phyloP scores from a whole-genome alignment of 2,888 invertebrate species.

The Erebia aethiops region DNA sequence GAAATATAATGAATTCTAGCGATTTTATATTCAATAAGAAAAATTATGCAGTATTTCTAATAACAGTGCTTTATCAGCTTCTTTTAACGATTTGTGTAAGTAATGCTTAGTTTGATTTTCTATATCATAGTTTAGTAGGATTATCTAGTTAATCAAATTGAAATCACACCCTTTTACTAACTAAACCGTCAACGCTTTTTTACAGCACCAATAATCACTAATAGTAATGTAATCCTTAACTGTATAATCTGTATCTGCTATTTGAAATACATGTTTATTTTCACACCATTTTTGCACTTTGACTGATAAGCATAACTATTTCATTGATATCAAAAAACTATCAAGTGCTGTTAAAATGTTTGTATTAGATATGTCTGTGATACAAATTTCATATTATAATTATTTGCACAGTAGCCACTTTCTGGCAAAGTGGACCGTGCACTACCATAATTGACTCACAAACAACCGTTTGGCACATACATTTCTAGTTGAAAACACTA shows the following conservation, averaged over 20 bases:
- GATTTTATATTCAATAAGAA: background rate
- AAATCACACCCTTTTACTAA: constrained; percentile 4
- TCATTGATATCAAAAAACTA: background rate
- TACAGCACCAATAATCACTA: background rate
- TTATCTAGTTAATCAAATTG: constrained; percentile 1
- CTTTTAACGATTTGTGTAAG: constrained; percentile 41
- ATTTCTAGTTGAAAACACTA: no score
- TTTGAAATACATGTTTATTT: constrained; percentile 1
- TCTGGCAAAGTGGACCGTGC: no score
- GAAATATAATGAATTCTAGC: background rate
- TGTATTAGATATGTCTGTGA: no score
- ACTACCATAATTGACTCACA: no score
- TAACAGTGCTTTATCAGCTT: constrained; percentile 57
- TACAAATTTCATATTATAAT: no score
- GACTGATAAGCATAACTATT: background rate
- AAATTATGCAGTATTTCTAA: background rate
- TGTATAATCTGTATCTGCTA: background rate
- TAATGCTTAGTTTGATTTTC: constrained; percentile 29
- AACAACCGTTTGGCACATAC: no score
- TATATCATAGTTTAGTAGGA: constrained; percentile 17
- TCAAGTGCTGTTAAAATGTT: background rate
- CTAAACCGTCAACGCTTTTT: background rate
- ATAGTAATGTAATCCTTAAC: constrained; percentile 1
- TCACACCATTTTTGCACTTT: background rate
- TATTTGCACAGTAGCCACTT: no score